Conservation (phyloP, 2,113 vertebrate genomes). For the Aegotheles bennettii region DNA sequence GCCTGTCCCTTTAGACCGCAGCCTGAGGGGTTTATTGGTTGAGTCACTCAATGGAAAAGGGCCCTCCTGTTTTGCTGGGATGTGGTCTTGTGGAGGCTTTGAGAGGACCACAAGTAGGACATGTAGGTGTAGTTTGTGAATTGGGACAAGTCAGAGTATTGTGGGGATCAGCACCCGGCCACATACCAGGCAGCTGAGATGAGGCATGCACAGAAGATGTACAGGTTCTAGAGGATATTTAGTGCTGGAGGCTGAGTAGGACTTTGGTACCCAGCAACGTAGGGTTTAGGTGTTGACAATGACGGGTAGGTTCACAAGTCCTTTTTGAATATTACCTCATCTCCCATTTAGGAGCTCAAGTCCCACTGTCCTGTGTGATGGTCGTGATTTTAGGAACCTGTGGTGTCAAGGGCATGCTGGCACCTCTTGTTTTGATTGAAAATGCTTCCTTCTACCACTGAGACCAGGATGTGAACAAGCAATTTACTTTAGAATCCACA, state of each 20-base stretch:
- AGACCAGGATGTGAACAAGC: not conserved
- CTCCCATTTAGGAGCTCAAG: not conserved
- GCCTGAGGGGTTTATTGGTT: not conserved
- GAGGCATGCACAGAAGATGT: not conserved
- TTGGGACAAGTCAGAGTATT: not conserved
- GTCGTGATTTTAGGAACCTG: not conserved
- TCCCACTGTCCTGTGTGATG: not conserved
- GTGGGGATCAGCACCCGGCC: not conserved
- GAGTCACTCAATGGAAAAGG: not conserved
- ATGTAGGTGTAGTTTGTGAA: not conserved
- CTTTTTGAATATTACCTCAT: not conserved
- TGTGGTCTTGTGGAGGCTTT: not conserved
- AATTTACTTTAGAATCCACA: not conserved
- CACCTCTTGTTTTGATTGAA: not conserved
- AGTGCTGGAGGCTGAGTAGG: not conserved
- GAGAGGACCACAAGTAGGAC: not conserved
- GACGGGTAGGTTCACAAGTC: not conserved
- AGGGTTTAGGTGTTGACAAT: not conserved
- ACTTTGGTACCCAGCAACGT: not conserved
- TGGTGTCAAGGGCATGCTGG: not conserved
- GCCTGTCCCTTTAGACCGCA: not conserved
- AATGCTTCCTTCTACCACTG: not conserved
- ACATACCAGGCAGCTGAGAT: not conserved
- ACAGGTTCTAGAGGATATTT: not conserved
- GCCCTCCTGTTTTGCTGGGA: not conserved